These are phyloP conservation scores for Phyllostomus hastatus DNA, from an alignment of 2,113 vertebrate genomes.

Conservation along the genomic window DNA sequence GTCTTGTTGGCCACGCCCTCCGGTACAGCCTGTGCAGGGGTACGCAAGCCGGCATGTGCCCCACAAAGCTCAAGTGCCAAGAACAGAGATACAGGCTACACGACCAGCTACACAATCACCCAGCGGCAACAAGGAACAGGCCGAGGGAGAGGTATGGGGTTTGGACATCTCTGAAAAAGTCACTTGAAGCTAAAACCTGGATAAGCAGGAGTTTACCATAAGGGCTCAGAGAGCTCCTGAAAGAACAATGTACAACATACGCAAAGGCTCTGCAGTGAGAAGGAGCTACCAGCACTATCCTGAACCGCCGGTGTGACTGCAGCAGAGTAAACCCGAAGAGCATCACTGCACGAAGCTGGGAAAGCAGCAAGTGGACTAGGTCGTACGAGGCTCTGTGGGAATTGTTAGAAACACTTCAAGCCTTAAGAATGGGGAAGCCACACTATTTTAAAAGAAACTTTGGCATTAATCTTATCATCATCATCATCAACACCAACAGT, in stretches of 20 bases:
- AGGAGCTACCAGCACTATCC: background rate
- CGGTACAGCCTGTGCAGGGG: background rate
- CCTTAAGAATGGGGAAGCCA: background rate
- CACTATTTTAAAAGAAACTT: background rate
- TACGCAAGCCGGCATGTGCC: background rate
- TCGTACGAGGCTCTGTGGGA: background rate
- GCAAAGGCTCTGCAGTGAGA: background rate
- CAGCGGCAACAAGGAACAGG: background rate
- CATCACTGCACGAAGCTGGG: accelerated
- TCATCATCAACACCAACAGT: background rate
- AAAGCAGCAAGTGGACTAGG: background rate
- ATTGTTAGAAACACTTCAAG: background rate
- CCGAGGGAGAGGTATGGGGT: no score
- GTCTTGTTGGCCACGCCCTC: background rate
- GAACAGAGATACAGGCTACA: background rate
- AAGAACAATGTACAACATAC: background rate
- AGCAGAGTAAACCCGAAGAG: background rate
- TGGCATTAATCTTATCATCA: background rate
- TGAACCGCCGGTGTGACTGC: accelerated
- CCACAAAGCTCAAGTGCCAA: background rate
- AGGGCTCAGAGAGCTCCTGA: background rate
- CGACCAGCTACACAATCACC: no score
- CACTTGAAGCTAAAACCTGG: background rate
- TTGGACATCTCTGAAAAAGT: background rate
- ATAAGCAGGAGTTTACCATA: background rate